phyloP scores from a whole-genome alignment of 1,140 invertebrate species.

The Drosophila eugracilis region DNA sequence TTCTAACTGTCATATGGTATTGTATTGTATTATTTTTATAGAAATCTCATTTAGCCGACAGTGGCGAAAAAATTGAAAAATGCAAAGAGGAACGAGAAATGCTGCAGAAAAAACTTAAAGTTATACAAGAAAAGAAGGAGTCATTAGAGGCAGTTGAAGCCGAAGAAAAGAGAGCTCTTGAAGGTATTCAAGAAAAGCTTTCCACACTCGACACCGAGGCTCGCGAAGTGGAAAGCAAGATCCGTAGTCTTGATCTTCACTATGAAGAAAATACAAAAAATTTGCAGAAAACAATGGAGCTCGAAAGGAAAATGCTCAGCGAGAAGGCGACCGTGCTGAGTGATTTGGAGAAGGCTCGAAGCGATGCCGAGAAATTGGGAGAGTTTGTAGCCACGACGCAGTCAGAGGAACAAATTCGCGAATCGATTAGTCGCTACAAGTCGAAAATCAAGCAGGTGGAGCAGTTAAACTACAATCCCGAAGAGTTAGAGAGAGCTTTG shows the following conservation, averaged over 20 bases:
- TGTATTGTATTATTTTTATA: slow-evolving; percentile 1
- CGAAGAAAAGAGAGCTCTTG: slow-evolving; percentile 25
- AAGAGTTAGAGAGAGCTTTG: slow-evolving; percentile 48
- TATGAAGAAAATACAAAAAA: slow-evolving; percentile 47
- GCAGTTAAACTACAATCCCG: slow-evolving; percentile 35
- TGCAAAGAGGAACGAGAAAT: slow-evolving; percentile 30
- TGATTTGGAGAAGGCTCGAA: slow-evolving; percentile 28
- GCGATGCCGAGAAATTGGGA: slow-evolving; percentile 52
- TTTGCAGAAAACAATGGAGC: slow-evolving; percentile 41
- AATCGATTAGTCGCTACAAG: slow-evolving; percentile 59
- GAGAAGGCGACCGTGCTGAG: slow-evolving; percentile 20
- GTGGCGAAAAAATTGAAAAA: slow-evolving; percentile 49
- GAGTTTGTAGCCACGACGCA: slow-evolving; percentile 52
- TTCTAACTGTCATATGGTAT: neutral
- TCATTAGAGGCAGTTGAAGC: slow-evolving; percentile 1
- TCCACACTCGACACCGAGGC: slow-evolving; percentile 27
- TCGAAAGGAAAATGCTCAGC: slow-evolving; percentile 28
- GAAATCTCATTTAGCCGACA: slow-evolving; percentile 46
- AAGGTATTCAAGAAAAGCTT: slow-evolving; percentile 29
- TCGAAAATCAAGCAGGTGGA: slow-evolving; percentile 63
- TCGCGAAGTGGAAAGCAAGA: slow-evolving; percentile 31
- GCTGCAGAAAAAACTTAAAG: slow-evolving; percentile 34
- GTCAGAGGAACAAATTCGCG: slow-evolving; percentile 48
- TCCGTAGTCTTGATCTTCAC: slow-evolving; percentile 55
- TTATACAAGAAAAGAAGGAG: slow-evolving; percentile 21